A percentile compares a stretch with the other conserved stretches of the same genome.
These are phyloP conservation scores for Lochmaea capreae DNA, from an alignment of 2,888 invertebrate species.

Conservation along the genomic window DNA sequence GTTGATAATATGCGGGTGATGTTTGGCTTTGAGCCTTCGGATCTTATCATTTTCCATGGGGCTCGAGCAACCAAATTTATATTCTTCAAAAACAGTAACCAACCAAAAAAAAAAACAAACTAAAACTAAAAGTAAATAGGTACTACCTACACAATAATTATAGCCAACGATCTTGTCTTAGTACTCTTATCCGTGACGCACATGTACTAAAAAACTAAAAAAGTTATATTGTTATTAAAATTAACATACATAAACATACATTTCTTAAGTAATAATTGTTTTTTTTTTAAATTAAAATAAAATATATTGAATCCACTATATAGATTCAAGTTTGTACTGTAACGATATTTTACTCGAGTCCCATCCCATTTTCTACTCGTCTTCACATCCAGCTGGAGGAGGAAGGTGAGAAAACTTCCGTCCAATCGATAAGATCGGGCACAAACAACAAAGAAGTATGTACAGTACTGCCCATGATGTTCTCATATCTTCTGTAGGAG, in stretches of 20 bases:
- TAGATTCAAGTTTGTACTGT: slow-evolving; percentile 6
- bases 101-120: neutral
- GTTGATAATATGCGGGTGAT: slow-evolving; percentile 52
- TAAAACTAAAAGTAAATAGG: neutral
- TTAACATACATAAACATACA: neutral
- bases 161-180: too few species aligned
- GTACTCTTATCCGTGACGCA: neutral
- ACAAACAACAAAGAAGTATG: slow-evolving; percentile 33
- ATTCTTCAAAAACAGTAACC: neutral
- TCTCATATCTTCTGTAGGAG: slow-evolving; percentile 28
- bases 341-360: slow-evolving; percentile 17
- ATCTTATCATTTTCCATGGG: neutral
- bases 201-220: neutral
- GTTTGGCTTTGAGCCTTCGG: slow-evolving; percentile 28
- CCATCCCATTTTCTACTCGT: slow-evolving; percentile 37
- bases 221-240: neutral
- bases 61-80: slow-evolving; percentile 5
- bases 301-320: neutral
- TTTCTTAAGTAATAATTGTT: neutral
- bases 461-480: slow-evolving; percentile 31
- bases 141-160: neutral
- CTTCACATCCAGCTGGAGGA: slow-evolving; percentile 41
- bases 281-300: slow-evolving; percentile 3
- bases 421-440: slow-evolving; percentile 20
- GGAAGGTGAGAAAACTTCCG: slow-evolving; percentile 36